phyloP scores from a whole-genome alignment of 2,797 vertebrate species.

The Lycodopsis pacificus region DNA sequence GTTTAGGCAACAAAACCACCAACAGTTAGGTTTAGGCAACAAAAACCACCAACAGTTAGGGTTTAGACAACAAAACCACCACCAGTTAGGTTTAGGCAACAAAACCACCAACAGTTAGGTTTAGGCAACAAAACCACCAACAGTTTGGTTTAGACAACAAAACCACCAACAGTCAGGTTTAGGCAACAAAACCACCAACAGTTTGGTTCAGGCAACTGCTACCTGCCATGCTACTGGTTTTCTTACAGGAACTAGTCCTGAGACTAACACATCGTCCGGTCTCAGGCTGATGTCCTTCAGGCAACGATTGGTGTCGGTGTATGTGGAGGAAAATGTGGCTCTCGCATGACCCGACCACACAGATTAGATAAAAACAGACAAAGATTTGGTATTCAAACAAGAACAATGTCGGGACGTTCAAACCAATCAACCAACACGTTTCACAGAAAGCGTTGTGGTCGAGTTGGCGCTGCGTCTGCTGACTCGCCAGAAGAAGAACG shows the following conservation, averaged over 20 bases:
- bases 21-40: too few relatives aligned
- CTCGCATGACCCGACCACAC: background rate
- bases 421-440: constrained; percentile 20
- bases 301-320: background rate
- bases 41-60: too few relatives aligned
- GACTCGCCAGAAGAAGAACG: constrained; percentile 50
- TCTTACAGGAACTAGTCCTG: background rate
- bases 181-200: too few relatives aligned
- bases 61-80: too few relatives aligned
- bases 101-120: too few relatives aligned
- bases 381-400: background rate
- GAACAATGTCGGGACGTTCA: too few relatives aligned
- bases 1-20: too few relatives aligned
- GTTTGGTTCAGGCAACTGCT: too few relatives aligned
- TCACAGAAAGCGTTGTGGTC: constrained; percentile 1
- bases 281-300: background rate
- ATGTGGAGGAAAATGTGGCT: background rate
- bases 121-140: too few relatives aligned
- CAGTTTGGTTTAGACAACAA: too few relatives aligned
- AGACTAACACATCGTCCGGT: background rate
- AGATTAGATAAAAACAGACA: background rate
- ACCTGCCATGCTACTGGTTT: background rate
- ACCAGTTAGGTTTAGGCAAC: too few relatives aligned
- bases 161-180: too few relatives aligned
- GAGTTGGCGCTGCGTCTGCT: constrained; percentile 35